A percentile compares a stretch with the other conserved stretches of the same genome.
These are phyloP conservation scores for Petrocephalus schoutedeni DNA, from an alignment of 2,797 vertebrate species.

Conservation along the genomic window DNA sequence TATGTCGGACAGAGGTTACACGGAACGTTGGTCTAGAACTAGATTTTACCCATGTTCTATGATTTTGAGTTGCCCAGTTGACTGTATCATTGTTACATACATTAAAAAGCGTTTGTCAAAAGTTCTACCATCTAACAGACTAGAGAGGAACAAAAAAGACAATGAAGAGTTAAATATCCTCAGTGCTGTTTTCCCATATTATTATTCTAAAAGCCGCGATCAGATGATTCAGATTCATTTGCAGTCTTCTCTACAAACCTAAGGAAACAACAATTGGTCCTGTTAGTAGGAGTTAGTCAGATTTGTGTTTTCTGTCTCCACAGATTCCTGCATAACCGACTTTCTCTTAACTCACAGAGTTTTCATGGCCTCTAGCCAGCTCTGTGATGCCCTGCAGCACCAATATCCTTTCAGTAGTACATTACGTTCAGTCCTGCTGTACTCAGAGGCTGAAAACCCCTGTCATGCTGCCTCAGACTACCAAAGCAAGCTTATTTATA, in stretches of 20 bases:
- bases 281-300: conserved; percentile 20
- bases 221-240: conserved; percentile 25
- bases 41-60: background rate
- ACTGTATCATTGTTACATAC: background rate
- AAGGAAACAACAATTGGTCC: conserved; percentile 6
- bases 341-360: conserved; percentile 86
- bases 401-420: conserved; percentile 75
- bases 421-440: background rate
- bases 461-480: background rate
- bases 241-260: conserved; percentile 3
- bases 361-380: conserved; percentile 84
- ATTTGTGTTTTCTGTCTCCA: conserved; percentile 27
- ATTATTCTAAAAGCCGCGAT: conserved; percentile 10
- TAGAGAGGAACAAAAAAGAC: background rate
- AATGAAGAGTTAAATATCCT: conserved; percentile 21
- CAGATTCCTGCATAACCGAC: conserved; percentile 81
- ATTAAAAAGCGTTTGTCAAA: background rate
- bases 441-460: background rate
- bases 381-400: conserved; percentile 78
- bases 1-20: background rate
- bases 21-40: background rate
- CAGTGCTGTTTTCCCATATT: conserved; percentile 11
- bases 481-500: background rate
- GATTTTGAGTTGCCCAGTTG: background rate
- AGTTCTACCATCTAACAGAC: background rate